Percentiles rank a stretch among this genome's conserved stretches.
These are phyloP conservation scores for Limosa lapponica DNA, from an alignment of 2,797 vertebrate species.

Conservation along the genomic window DNA sequence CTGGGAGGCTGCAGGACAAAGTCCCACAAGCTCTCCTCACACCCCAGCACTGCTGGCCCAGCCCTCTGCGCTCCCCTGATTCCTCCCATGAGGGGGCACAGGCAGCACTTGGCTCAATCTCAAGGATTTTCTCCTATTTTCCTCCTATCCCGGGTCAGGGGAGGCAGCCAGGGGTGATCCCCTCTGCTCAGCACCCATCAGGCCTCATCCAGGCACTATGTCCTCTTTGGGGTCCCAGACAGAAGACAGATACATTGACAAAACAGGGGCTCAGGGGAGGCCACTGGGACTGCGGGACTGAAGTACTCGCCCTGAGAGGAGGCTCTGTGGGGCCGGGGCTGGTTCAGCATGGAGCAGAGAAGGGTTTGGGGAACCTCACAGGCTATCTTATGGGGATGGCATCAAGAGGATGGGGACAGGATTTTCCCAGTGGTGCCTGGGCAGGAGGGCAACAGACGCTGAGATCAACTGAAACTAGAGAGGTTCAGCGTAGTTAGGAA, in stretches of 20 bases:
- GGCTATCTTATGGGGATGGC: neutral
- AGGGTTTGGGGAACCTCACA: no score
- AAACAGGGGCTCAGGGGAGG: neutral
- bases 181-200: neutral
- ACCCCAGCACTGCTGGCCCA: neutral
- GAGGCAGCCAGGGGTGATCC: no score
- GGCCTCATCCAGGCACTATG: neutral
- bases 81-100: neutral
- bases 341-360: neutral
- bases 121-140: neutral
- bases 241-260: neutral
- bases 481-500: neutral
- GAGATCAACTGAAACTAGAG: neutral
- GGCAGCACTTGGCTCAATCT: neutral
- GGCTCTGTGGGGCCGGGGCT: neutral
- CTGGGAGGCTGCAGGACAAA: neutral
- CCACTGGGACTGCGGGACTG: neutral
- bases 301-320: neutral
- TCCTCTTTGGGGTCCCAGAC: neutral
- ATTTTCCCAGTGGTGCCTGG: neutral
- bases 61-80: neutral
- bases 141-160: no score
- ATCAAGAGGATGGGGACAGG: neutral
- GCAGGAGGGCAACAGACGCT: neutral
- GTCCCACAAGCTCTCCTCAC: neutral